Percentiles rank a stretch among this genome's conserved stretches.
Evolutionary conservation across 2,113 vertebrate genomes (phyloP).

Genomic region (Phoxinus phoxinus): DNA sequence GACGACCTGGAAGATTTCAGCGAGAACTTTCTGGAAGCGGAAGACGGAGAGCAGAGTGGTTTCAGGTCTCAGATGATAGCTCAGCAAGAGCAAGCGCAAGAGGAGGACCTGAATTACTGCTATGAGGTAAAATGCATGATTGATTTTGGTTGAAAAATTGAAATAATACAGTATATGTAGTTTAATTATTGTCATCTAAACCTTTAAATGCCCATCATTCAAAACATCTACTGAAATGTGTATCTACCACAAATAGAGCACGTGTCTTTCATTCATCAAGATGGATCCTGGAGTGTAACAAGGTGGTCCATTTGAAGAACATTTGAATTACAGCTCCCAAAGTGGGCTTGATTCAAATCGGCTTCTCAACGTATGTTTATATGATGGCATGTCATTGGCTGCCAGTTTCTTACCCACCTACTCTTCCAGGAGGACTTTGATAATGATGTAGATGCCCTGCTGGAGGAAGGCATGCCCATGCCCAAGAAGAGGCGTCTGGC

Average conservation of each 20-base stretch:
- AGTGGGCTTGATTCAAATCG: conserved; percentile 36
- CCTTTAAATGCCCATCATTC: not conserved
- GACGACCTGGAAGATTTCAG: conserved; percentile 97
- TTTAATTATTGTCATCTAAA: not conserved
- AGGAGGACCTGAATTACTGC: conserved; percentile 86
- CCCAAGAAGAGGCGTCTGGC: conserved; percentile 90
- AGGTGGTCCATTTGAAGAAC: conserved; percentile 25
- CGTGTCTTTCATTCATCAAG: not conserved
- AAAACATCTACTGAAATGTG: not conserved
- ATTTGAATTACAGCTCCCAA: conserved; percentile 31
- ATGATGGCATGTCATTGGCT: not conserved
- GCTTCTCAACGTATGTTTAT: not conserved
- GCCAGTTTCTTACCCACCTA: conserved; percentile 28
- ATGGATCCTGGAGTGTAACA: conserved; percentile 16
- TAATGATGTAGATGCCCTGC: conserved; percentile 96
- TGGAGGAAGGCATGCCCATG: conserved; percentile 95
- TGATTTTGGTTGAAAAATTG: not conserved
- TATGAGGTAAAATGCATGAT: conserved; percentile 86
- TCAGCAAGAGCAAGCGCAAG: conserved; percentile 91
- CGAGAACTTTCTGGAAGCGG: conserved; percentile 94
- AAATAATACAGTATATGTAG: not conserved
- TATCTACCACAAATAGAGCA: not conserved
- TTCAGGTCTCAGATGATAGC: conserved; percentile 92
- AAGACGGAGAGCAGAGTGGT: conserved; percentile 85
- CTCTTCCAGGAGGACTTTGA: conserved; percentile 93